Conservation (phyloP, 2,888 invertebrate genomes). For the Drymonia ruficornis region DNA sequence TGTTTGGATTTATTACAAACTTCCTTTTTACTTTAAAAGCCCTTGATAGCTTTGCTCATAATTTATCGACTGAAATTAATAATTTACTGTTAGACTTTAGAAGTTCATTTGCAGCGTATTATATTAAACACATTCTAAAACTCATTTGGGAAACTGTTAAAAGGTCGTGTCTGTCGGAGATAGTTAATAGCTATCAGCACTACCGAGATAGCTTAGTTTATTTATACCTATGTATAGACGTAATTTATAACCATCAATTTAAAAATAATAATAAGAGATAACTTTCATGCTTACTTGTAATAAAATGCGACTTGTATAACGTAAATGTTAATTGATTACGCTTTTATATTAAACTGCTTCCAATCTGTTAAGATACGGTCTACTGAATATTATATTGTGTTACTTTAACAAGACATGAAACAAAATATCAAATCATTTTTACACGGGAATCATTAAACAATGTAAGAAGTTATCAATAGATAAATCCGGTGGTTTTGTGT, state of each 20-base stretch:
- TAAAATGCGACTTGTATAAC: conserved; percentile 54
- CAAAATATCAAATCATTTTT: too few relatives aligned
- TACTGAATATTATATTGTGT: not conserved
- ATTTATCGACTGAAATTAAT: conserved; percentile 35
- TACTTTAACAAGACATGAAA: not conserved
- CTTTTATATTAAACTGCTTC: conserved; percentile 71
- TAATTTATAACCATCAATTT: conserved; percentile 47
- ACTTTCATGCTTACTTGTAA: conserved; percentile 61
- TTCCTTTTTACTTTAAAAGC: conserved; percentile 38
- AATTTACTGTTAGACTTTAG: conserved; percentile 8
- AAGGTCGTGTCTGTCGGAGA: conserved; percentile 14
- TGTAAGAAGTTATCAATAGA: too few relatives aligned
- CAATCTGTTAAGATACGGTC: conserved; percentile 51
- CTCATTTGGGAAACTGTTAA: conserved; percentile 14
- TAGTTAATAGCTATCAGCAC: conserved; percentile 22
- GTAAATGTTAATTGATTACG: conserved; percentile 71
- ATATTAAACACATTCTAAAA: not conserved
- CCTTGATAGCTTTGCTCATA: conserved; percentile 31
- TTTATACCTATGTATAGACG: conserved; percentile 22
- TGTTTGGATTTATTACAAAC: conserved; percentile 50
- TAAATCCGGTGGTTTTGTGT: not conserved
- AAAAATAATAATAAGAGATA: conserved; percentile 48
- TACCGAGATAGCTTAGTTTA: conserved; percentile 21
- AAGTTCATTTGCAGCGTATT: conserved; percentile 18
- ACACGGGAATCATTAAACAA: too few relatives aligned